phyloP scores from a whole-genome alignment of 2,888 invertebrate species.

The Merodon equestris region DNA sequence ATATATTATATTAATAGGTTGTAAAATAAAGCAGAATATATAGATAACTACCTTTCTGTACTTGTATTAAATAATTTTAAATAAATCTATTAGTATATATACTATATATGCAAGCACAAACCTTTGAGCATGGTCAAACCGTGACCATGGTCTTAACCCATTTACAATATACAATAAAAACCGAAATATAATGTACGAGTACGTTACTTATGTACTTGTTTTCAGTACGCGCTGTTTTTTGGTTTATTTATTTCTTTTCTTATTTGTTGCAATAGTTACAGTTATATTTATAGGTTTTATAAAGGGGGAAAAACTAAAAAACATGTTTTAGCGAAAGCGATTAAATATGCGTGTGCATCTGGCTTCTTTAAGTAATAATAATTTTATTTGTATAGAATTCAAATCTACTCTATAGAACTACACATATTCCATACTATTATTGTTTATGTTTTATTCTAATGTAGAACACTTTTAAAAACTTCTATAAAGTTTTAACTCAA shows the following conservation, averaged over 20 bases:
- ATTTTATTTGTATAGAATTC: slow-evolving; percentile 51
- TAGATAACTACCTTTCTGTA: slow-evolving; percentile 39
- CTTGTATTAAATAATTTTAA: slow-evolving; percentile 50
- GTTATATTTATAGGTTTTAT: background rate
- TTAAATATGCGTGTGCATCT: slow-evolving; percentile 24
- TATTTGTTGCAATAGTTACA: slow-evolving; percentile 6
- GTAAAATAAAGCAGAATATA: slow-evolving; percentile 43
- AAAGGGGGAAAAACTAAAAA: no score
- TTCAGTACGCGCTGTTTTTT: no score
- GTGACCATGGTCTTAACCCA: no score
- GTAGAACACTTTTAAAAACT: slow-evolving; percentile 16
- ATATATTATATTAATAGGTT: slow-evolving; percentile 47
- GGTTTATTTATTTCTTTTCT: no score
- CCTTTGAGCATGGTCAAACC: background rate
- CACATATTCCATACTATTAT: slow-evolving; percentile 36
- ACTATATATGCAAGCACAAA: slow-evolving; percentile 43
- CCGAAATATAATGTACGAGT: background rate
- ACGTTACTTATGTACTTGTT: background rate
- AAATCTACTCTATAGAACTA: slow-evolving; percentile 13
- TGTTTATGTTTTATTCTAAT: slow-evolving; percentile 38
- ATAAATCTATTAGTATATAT: slow-evolving; percentile 46
- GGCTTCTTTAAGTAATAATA: slow-evolving; percentile 21
- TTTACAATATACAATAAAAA: background rate
- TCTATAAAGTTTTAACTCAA: slow-evolving; percentile 35
- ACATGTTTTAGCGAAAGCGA: background rate